A percentile compares a stretch with the other conserved stretches of the same genome.
Evolutionary conservation across 1,140 invertebrate genomes (phyloP).

Genomic region (Anoplolepis gracilipes): DNA sequence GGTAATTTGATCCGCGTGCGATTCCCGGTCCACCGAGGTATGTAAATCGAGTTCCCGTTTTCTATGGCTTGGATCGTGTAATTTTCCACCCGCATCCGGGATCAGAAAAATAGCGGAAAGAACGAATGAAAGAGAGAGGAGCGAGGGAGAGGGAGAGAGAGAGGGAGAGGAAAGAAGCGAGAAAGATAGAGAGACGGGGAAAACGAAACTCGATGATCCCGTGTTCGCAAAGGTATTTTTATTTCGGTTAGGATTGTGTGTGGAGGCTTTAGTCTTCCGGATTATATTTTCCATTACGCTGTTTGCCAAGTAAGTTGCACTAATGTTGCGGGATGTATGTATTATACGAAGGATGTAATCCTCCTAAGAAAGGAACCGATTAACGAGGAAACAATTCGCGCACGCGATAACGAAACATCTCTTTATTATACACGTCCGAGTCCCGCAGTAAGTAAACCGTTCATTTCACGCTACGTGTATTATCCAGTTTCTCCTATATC

Average conservation of each 20-base stretch:
- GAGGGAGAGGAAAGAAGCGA: background rate
- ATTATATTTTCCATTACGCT: slow-evolving; percentile 61
- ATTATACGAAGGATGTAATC: slow-evolving; percentile 27
- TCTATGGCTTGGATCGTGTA: slow-evolving; percentile 65
- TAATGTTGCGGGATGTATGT: slow-evolving; percentile 48
- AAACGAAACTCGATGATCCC: slow-evolving; percentile 19
- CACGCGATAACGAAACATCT: slow-evolving; percentile 22
- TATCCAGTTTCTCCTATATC: slow-evolving; percentile 45
- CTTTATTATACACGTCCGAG: slow-evolving; percentile 36
- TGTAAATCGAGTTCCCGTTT: slow-evolving; percentile 74
- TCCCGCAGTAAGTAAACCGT: slow-evolving; percentile 25
- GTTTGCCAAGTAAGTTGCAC: slow-evolving; percentile 55
- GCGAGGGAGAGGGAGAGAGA: background rate
- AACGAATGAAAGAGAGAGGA: background rate
- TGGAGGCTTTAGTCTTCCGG: slow-evolving; percentile 37
- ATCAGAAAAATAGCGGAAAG: slow-evolving; percentile 56
- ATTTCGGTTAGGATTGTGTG: slow-evolving; percentile 55
- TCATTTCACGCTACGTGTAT: slow-evolving; percentile 47
- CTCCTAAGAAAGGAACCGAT: slow-evolving; percentile 49
- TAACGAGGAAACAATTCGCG: slow-evolving; percentile 47
- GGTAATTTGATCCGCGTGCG: slow-evolving; percentile 73
- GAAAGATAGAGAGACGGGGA: background rate
- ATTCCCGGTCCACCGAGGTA: slow-evolving; percentile 71
- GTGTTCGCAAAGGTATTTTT: slow-evolving; percentile 46
- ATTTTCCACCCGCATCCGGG: slow-evolving; percentile 67